These are phyloP conservation scores for Phacellophora camtschatica DNA, from an alignment of 30 jellyfish, hydroid and myxozoan genomes.

Conservation along the genomic window DNA sequence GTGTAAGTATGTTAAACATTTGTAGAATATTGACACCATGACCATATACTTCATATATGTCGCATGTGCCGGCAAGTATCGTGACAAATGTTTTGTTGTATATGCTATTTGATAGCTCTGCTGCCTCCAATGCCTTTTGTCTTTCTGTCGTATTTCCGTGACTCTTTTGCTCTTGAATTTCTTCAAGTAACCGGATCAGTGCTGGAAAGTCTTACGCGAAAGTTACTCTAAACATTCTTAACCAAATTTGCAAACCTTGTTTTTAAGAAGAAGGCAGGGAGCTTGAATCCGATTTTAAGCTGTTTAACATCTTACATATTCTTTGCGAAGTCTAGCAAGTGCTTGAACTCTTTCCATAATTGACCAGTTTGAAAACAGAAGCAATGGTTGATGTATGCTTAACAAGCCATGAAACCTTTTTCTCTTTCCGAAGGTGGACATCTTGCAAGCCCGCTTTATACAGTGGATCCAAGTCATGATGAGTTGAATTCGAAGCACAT, in stretches of 20 bases:
- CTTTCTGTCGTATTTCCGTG: neutral
- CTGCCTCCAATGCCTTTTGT: neutral
- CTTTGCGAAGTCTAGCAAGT: neutral
- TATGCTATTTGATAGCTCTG: neutral
- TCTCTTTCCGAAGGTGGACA: neutral
- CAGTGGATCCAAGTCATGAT: conserved; percentile 22
- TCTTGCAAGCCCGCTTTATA: conserved; percentile 22
- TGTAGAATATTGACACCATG: conserved; percentile 29
- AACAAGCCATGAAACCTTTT: neutral
- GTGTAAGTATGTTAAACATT: conserved; percentile 12
- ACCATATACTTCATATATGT: conserved; percentile 26
- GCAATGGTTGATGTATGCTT: neutral
- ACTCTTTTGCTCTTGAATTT: neutral
- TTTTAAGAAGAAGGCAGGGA: neutral
- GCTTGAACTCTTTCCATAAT: conserved; percentile 19
- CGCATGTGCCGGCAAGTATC: conserved; percentile 5
- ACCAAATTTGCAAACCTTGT: conserved; percentile 7
- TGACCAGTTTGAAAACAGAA: neutral
- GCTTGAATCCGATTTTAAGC: neutral
- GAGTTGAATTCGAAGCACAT: neutral
- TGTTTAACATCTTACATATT: neutral
- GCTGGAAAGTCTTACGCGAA: conserved; percentile 18
- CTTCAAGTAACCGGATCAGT: neutral
- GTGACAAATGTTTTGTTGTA: neutral
- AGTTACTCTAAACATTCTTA: neutral